These are phyloP conservation scores for Glaucopsyche alexis DNA, from an alignment of 2,888 invertebrate species.

Conservation along the genomic window DNA sequence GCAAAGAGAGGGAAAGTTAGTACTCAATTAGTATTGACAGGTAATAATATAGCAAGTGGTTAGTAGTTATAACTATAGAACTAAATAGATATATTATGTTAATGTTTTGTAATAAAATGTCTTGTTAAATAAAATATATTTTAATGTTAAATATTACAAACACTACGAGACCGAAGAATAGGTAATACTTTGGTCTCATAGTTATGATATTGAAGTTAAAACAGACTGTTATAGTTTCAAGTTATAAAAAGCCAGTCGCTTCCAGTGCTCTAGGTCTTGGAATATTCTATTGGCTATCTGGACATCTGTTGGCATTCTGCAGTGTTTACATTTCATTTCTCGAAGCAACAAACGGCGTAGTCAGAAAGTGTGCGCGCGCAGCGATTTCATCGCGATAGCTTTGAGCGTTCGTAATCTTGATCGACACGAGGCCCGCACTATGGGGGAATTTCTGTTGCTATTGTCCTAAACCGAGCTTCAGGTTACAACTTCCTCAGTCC, in stretches of 20 bases:
- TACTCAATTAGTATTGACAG: too few species aligned
- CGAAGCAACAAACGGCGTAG: constrained; percentile 65
- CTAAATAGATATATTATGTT: too few species aligned
- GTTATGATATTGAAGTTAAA: too few species aligned
- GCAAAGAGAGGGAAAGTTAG: too few species aligned
- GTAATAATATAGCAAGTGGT: too few species aligned
- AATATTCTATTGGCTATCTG: constrained; percentile 74
- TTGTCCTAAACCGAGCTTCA: constrained; percentile 32
- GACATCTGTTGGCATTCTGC: constrained; percentile 72
- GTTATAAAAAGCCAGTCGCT: constrained; percentile 38
- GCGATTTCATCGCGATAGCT: constrained; percentile 72
- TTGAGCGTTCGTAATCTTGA: constrained; percentile 64
- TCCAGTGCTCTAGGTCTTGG: constrained; percentile 51
- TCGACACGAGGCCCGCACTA: constrained; percentile 42
- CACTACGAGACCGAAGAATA: too few species aligned
- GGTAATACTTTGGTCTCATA: too few species aligned
- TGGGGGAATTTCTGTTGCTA: constrained; percentile 35
- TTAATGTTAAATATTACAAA: too few species aligned
- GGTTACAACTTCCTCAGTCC: constrained; percentile 24
- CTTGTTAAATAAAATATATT: too few species aligned
- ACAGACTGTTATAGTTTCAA: not conserved
- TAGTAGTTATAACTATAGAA: too few species aligned
- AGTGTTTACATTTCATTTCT: constrained; percentile 78
- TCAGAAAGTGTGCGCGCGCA: constrained; percentile 64
- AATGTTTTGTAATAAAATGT: too few species aligned